Evolutionary conservation across 2,113 vertebrate species (phyloP), one percentile per base, ranked within the genome.

Genomic region (Percina caprodes): DNA sequence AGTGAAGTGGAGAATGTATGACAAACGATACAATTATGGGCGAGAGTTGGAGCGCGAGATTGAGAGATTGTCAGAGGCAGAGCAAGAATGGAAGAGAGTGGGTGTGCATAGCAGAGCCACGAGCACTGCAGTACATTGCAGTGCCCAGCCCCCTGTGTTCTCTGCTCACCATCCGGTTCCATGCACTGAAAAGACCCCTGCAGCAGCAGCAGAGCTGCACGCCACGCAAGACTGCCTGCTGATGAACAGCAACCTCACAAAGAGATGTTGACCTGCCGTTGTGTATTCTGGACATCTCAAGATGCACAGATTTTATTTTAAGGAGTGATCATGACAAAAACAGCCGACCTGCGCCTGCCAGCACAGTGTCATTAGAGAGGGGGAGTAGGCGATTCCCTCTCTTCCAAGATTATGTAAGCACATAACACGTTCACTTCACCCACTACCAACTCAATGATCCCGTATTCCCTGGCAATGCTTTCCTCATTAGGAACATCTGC

Each of bases 41-140:
- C 68, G 48, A 73, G 73, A 77, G 82, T 74, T 73, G 33, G 74
- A 84, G 79, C 56, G 67, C 66, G 83, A 87, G 88, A 89, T 77
- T 74, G 86, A 88, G 86, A 86, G 88, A 84, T 46, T 83, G 88
- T 89, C 86, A 85, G 82, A 87, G 87, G 82, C 77, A 82, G 89
- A 88, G 87, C 62, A 51, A 79, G 88, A 80, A 85, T 83, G 90
- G 88, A 74, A 82, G 90, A 75, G 92, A 92, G 93, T 93, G 93
- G 91, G 92, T 91, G 93, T 94, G 92, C 89, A 78, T 85, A 74
- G 82, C 90, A 52, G 89, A 86, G 93, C 90, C 80, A 71, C 85
- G 80, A 93, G 92, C 91, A 93, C 93, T 94, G 93, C 93, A 93
- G 93, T 88, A 93, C 92, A 92, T 93, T 94, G 93, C 92, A 39